Evolutionary conservation across 2,797 vertebrate genomes (phyloP), one percentile per base, ranked within the genome.

Genomic region (Myotis planiceps): DNA sequence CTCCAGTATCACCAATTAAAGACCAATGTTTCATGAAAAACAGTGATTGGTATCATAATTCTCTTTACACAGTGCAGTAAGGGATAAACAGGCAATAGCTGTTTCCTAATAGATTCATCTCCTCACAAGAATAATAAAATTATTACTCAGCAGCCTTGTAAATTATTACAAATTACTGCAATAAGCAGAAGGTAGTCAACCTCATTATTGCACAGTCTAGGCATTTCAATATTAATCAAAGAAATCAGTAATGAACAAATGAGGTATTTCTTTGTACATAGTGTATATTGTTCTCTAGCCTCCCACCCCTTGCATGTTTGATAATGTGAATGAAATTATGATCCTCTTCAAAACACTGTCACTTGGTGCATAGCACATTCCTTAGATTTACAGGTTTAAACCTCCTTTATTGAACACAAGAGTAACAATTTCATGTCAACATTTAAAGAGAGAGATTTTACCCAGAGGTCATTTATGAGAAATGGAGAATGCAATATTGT

Each of bases 41-140:
- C 25, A 76, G 76, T 37, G 39, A 95, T 81, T 95, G 85, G 75
- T 83, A 32, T 78, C 66, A 91, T 92, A 94, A 91, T 89, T 96
- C 80, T 96, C 55, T 84, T 92, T 66, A 72, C 14, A 37, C 7
- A 16, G 42, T 49, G 45, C 55, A 94, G 1, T 85, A 60, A 95
- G 76, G 27, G 63, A 87, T 83, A 60, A 92, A 93, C 21, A 37
- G 74, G 74, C 65, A 82, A 93, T 82, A 9, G 3, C 72, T 89
- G 49, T 76, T 95, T 88, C 87, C 93, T 97, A 92, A 94, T 23
- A 69, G 81, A 90, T 74, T 95, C 92, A 84, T 96, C 58, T 87
- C 88, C 58, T 84, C 83, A 83, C 29, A 89, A 96, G 51, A 96
- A 95, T 92, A 84, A 93, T 93, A 94, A 95, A 96, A 96, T 96